phyloP scores from a whole-genome alignment of 1,140 invertebrate species.

The Drosophila sp. region DNA sequence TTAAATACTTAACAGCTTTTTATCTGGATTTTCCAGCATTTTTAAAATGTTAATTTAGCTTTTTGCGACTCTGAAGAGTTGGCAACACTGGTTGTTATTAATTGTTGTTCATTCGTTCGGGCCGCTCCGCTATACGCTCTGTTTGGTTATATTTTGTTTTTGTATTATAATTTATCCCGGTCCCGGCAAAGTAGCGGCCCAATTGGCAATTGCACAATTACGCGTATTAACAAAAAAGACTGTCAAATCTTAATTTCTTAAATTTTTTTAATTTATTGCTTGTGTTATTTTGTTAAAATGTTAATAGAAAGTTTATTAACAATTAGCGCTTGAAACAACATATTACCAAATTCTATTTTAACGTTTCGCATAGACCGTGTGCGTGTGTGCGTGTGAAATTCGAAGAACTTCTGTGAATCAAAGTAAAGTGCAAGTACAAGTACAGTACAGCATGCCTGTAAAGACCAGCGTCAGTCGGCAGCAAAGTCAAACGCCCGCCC shows the following conservation, averaged over 20 bases:
- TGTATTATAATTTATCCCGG: constrained; percentile 6
- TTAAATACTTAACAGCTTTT: neutral
- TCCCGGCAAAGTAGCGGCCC: neutral
- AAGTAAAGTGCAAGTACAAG: neutral
- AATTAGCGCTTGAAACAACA: constrained; percentile 48
- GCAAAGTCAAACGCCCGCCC: constrained; percentile 70
- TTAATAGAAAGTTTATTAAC: constrained; percentile 49
- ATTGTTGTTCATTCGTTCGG: constrained; percentile 3
- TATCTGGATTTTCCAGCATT: too few species aligned
- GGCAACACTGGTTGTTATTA: neutral
- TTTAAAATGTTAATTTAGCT: neutral
- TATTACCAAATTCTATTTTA: neutral
- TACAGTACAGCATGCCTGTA: constrained; percentile 50
- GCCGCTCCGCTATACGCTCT: neutral
- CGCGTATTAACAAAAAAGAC: too few species aligned
- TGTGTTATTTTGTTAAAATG: neutral
- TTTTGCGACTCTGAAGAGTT: neutral
- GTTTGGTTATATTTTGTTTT: constrained; percentile 5
- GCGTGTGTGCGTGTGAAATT: neutral
- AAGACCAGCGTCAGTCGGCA: constrained; percentile 63
- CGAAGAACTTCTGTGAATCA: neutral
- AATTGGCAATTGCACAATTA: constrained; percentile 24
- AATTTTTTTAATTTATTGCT: neutral
- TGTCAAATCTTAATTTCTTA: too few species aligned
- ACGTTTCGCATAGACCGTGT: constrained; percentile 3